A percentile compares a stretch with the other conserved stretches of the same genome.
These are phyloP conservation scores for Erinaceus europaeus DNA, from an alignment of 2,113 vertebrate genomes.

Conservation along the genomic window DNA sequence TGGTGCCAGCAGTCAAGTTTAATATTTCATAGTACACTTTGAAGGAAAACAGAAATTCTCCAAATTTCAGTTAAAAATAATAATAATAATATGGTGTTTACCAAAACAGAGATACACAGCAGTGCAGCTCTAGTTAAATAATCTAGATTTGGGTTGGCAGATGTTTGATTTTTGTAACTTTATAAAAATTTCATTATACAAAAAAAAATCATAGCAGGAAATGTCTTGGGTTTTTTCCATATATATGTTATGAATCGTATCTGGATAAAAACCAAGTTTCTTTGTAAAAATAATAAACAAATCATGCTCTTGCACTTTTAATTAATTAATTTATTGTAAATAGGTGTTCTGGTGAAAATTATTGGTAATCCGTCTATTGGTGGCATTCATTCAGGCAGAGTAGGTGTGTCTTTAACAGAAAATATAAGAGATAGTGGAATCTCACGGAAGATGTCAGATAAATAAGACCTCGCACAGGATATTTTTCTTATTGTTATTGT, in stretches of 20 bases:
- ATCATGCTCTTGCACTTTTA: background rate
- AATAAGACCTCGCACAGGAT: conserved; percentile 11
- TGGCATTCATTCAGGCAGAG: background rate
- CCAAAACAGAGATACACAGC: background rate
- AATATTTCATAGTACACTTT: conserved; percentile 6
- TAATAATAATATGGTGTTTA: background rate
- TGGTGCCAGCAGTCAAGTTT: background rate
- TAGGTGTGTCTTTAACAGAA: background rate
- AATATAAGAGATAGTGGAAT: background rate
- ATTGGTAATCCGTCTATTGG: background rate
- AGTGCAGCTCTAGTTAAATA: background rate
- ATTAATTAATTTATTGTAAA: background rate
- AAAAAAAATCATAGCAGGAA: background rate
- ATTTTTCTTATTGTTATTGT: no score
- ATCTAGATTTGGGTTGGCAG: background rate
- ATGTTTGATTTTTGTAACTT: background rate
- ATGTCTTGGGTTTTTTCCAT: background rate
- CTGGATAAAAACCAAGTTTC: background rate
- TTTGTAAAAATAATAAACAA: background rate
- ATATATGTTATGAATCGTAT: background rate
- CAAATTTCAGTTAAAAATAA: conserved; percentile 14
- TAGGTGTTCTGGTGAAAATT: background rate
- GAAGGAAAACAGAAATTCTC: background rate
- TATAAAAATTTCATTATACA: background rate
- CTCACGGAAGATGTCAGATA: background rate